These are phyloP conservation scores for Drosophila subquinaria DNA, from an alignment of 2,888 invertebrate species.

Conservation along the genomic window DNA sequence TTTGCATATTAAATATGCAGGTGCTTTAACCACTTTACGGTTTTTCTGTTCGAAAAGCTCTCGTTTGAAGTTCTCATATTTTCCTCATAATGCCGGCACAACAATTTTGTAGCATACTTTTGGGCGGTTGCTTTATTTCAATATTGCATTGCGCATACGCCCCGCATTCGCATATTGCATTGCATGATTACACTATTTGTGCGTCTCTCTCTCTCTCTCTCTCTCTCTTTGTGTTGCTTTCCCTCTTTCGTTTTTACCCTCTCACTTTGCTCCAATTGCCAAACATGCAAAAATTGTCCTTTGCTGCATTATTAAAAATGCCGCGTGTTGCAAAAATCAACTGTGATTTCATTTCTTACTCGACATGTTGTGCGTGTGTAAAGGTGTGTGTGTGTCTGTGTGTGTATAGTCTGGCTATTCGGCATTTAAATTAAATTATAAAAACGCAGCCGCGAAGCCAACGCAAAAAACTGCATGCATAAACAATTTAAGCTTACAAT, in stretches of 20 bases:
- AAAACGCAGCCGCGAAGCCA: slow-evolving; percentile 40
- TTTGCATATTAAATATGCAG: neutral
- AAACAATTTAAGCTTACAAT: slow-evolving; percentile 43
- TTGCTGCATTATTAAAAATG: slow-evolving; percentile 65
- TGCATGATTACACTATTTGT: slow-evolving; percentile 45
- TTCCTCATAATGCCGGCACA: slow-evolving; percentile 10
- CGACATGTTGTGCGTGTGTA: slow-evolving; percentile 34
- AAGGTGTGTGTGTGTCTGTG: slow-evolving; percentile 23
- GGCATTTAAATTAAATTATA: slow-evolving; percentile 71
- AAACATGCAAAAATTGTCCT: slow-evolving; percentile 58
- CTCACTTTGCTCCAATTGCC: slow-evolving; percentile 20
- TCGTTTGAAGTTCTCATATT: neutral
- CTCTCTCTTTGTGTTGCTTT: neutral
- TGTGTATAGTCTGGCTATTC: slow-evolving; percentile 31
- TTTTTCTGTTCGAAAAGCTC: neutral
- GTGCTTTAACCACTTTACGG: neutral
- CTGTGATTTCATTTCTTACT: slow-evolving; percentile 58
- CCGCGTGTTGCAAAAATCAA: slow-evolving; percentile 41
- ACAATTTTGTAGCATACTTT: slow-evolving; percentile 48
- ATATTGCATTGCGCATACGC: slow-evolving; percentile 33
- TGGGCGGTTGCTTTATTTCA: slow-evolving; percentile 16
- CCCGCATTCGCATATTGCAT: slow-evolving; percentile 21
- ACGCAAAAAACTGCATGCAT: slow-evolving; percentile 60
- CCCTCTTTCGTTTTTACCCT: neutral
- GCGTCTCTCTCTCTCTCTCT: slow-evolving; percentile 5